phyloP scores from a whole-genome alignment of 35 echinoderm and acorn worm genomes.

The Amphiura filiformis region DNA sequence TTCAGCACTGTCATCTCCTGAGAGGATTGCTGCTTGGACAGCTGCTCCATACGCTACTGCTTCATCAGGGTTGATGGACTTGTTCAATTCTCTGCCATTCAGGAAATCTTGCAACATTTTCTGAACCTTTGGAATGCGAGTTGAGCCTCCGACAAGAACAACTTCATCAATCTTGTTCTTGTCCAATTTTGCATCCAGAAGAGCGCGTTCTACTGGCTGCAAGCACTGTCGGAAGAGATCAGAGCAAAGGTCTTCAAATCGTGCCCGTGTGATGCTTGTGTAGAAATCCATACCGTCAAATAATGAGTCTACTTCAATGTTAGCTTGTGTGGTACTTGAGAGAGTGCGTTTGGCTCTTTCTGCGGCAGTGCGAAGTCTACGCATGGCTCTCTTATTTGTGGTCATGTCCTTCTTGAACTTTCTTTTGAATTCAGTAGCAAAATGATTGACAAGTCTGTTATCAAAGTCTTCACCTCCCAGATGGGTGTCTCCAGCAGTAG shows the following conservation, averaged over 20 bases:
- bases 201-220: too few relatives aligned
- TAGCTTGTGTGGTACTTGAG: conserved; percentile 72
- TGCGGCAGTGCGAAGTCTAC: conserved; percentile 72
- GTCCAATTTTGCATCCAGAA: too few relatives aligned
- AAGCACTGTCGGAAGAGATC: conserved; percentile 83
- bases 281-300: conserved; percentile 94
- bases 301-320: conserved; percentile 89
- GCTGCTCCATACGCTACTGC: too few relatives aligned
- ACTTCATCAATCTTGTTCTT: conserved; percentile 86
- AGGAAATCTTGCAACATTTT: too few relatives aligned
- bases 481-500: too few relatives aligned
- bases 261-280: conserved; percentile 67
- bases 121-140: conserved; percentile 90
- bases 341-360: conserved; percentile 81
- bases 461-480: too few relatives aligned
- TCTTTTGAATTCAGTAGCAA: too few relatives aligned
- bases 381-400: conserved; percentile 44
- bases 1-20: too few relatives aligned
- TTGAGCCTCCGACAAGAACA: conserved; percentile 90
- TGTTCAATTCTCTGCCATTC: too few relatives aligned
- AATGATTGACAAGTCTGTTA: too few relatives aligned
- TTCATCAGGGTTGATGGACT: too few relatives aligned
- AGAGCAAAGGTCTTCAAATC: conserved; percentile 94
- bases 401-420: conserved; percentile 66
- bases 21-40: too few relatives aligned